These are phyloP conservation scores for Syngnathoides biaculeatus DNA, from an alignment of 2,113 vertebrate genomes.

Conservation along the genomic window DNA sequence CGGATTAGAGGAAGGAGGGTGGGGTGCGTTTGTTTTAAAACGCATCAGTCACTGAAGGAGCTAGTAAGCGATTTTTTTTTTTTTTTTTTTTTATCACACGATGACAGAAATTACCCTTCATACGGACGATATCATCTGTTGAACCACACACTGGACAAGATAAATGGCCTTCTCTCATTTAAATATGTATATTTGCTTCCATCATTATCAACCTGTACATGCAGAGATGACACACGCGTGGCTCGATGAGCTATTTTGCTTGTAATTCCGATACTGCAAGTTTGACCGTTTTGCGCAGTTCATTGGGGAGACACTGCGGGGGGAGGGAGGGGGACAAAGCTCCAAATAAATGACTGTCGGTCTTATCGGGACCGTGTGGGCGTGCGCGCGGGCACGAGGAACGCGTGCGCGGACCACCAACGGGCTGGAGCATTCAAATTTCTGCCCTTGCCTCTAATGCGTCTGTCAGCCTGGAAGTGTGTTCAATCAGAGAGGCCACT, in stretches of 20 bases:
- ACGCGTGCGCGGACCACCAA: conserved; percentile 11
- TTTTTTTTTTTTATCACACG: conserved; percentile 7
- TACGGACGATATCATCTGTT: background rate
- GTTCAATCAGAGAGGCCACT: background rate
- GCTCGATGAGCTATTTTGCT: conserved; percentile 55
- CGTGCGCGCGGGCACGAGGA: conserved; percentile 33
- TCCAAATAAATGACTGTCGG: conserved; percentile 59
- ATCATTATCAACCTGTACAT: conserved; percentile 30
- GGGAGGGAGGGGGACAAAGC: conserved; percentile 52
- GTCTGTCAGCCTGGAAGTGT: conserved; percentile 25
- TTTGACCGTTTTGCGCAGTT: conserved; percentile 50
- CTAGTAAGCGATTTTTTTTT: conserved; percentile 28
- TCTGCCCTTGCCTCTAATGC: conserved; percentile 31
- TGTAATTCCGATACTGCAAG: conserved; percentile 61
- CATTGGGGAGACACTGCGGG: conserved; percentile 38
- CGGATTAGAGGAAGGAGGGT: conserved; percentile 17
- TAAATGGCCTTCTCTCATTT: conserved; percentile 41
- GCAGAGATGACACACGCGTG: conserved; percentile 46
- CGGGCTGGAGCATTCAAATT: conserved; percentile 31
- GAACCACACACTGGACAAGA: conserved; percentile 17
- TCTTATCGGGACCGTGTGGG: conserved; percentile 58
- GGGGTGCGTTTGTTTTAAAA: conserved; percentile 10
- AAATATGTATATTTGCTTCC: conserved; percentile 27
- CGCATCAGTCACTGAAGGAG: conserved; percentile 17
- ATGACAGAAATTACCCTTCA: conserved; percentile 15